Base-by-base conservation (phyloP, 2,797 vertebrate genomes). In the Hydrolagus colliei region DNA sequence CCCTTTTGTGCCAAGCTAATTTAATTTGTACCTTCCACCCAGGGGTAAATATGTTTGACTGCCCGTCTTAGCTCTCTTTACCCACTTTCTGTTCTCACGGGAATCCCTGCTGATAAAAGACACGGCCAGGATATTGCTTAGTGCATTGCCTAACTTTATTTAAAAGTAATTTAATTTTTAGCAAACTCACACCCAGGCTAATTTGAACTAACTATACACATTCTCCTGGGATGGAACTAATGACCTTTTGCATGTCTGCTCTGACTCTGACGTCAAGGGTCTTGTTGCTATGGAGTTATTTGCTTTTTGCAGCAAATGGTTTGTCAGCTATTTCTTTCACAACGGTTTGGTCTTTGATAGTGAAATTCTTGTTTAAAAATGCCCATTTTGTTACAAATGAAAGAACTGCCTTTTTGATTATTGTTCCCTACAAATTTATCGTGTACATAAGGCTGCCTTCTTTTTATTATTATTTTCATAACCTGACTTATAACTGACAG, bases 21-120 rank as follows among this genome's bases (percentile, higher is more conserved):
- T 98, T 96, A 98, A 98, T 98, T 99, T 98, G 96, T 98, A 97
- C 95, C 95, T 97, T 98, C 96, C 95, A 97, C 96, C 94, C 93
- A 97, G 95, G 96, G 96, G 95, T 97, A 97, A 97, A 98, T 97
- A 97, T 96, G 95, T 98, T 97, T 97, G 96, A 96, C 96, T 96
- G 94, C 96, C 95, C 95, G 92, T 91, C 94, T 94, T 92, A 95
- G 94, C 94, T 93, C 88, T 89, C 91, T 92, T 93, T 94, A 92
- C 93, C 93, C 90, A 90, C 91, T 94, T 91, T 91, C 91, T 94
- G 96, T 98, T 98, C 97, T 99, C 97, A 99, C 95, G 96, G 97
- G 97, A 98, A 98, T 96, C 95, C 93, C 93, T 92, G 94, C 94
- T 91, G 90, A 90, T 84, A 68, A 73, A 87, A 72, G 85, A 67